These are phyloP conservation scores for Siniperca knerii DNA, from an alignment of 2,113 vertebrate genomes.

Conservation along the genomic window DNA sequence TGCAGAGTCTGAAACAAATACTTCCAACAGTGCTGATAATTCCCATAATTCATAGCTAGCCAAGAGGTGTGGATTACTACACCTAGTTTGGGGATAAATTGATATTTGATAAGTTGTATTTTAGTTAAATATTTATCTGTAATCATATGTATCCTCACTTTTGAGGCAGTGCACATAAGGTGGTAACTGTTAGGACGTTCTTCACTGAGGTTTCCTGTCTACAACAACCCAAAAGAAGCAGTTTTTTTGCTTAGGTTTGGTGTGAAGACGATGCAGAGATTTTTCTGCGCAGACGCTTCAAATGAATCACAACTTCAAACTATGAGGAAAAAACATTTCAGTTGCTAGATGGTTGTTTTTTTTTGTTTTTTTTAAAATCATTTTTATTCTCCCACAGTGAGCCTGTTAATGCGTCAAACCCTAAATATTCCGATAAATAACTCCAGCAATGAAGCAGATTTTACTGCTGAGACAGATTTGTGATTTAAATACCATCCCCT, in stretches of 20 bases:
- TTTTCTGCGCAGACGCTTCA: background rate
- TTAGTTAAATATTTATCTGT: conserved; percentile 37
- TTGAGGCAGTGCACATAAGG: conserved; percentile 42
- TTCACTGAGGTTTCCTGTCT: background rate
- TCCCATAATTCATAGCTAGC: conserved; percentile 23
- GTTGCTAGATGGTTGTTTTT: too few species aligned
- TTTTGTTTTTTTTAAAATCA: too few species aligned
- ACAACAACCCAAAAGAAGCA: background rate
- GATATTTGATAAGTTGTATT: conserved; percentile 24
- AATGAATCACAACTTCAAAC: background rate
- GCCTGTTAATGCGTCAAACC: background rate
- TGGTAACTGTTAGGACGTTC: conserved; percentile 35
- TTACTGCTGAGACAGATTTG: too few species aligned
- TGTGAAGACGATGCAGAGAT: background rate
- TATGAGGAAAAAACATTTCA: background rate
- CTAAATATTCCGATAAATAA: background rate
- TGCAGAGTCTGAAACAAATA: background rate
- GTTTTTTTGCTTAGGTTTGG: background rate
- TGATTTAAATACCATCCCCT: too few species aligned
- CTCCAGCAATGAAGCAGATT: too few species aligned
- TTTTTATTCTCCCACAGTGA: background rate
- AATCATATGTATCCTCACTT: conserved; percentile 18
- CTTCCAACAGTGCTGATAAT: background rate
- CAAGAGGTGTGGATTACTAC: background rate
- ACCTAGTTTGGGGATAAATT: conserved; percentile 11